Percentiles rank a stretch among this genome's conserved stretches.
These are phyloP conservation scores for Pedionomus torquatus DNA, from an alignment of 2,113 vertebrate genomes.

Conservation along the genomic window DNA sequence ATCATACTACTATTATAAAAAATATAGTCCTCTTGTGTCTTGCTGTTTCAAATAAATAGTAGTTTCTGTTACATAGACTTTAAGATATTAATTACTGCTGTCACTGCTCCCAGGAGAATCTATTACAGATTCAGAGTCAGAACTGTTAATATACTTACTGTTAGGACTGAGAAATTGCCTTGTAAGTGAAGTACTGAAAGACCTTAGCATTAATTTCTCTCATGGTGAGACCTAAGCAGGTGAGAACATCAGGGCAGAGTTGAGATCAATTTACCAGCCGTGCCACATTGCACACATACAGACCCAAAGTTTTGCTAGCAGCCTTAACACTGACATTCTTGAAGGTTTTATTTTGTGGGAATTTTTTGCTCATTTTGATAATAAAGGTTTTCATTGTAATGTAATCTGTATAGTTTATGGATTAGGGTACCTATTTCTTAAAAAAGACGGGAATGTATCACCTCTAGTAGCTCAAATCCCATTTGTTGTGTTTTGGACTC, in stretches of 20 bases:
- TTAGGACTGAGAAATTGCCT: neutral
- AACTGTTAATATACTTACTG: neutral
- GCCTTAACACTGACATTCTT: neutral
- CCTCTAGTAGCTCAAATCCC: neutral
- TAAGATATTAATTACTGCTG: neutral
- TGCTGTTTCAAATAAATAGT: neutral
- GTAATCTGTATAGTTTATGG: neutral
- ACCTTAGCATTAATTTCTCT: neutral
- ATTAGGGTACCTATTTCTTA: neutral
- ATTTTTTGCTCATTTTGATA: neutral
- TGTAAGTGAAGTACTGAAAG: neutral
- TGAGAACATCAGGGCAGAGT: neutral
- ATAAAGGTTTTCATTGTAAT: neutral
- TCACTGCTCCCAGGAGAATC: neutral
- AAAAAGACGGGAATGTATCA: neutral
- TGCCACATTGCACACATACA: accelerated
- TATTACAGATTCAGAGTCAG: neutral
- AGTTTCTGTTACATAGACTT: neutral
- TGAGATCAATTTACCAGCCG: neutral
- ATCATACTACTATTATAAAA: neutral
- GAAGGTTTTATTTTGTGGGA: neutral
- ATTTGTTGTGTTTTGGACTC: neutral
- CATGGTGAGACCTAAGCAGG: neutral
- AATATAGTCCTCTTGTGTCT: neutral
- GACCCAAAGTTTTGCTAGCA: neutral